phyloP scores from a whole-genome alignment of 2,888 invertebrate species.

The Morpho helenor region DNA sequence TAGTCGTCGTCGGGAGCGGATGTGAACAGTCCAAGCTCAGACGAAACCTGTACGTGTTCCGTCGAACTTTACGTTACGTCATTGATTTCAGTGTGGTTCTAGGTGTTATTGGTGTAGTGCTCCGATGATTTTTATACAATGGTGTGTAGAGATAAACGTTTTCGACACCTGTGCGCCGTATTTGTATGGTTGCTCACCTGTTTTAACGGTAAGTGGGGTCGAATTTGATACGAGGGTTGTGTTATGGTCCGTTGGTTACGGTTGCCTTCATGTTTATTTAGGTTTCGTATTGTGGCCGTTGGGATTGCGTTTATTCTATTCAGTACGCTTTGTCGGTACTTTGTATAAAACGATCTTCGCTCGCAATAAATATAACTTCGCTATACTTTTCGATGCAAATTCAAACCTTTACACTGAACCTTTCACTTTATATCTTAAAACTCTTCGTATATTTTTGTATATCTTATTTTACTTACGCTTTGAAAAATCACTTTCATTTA shows the following conservation, averaged over 20 bases:
- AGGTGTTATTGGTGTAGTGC: slow-evolving; percentile 60
- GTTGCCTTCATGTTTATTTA: slow-evolving; percentile 35
- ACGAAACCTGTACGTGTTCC: slow-evolving; percentile 4
- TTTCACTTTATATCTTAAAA: too few species aligned
- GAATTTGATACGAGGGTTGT: slow-evolving; percentile 43
- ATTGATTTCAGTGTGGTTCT: slow-evolving; percentile 47
- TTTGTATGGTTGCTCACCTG: slow-evolving; percentile 64
- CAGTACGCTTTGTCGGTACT: too few species aligned
- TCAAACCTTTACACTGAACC: too few species aligned
- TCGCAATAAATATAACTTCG: too few species aligned
- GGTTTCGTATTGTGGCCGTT: slow-evolving; percentile 5
- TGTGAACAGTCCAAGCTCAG: slow-evolving; percentile 30
- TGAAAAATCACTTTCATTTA: too few species aligned
- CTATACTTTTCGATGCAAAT: too few species aligned
- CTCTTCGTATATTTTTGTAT: too few species aligned
- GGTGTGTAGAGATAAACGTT: slow-evolving; percentile 59
- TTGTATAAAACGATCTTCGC: too few species aligned
- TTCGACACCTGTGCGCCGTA: slow-evolving; percentile 56
- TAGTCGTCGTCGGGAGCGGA: slow-evolving; percentile 45
- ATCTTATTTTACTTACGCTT: too few species aligned
- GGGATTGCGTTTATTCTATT: background rate
- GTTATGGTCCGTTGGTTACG: slow-evolving; percentile 48
- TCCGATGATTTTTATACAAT: slow-evolving; percentile 62
- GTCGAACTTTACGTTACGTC: slow-evolving; percentile 65
- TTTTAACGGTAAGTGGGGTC: slow-evolving; percentile 67